A percentile compares a stretch with the other conserved stretches of the same genome.
Conservation (phyloP, 2,888 invertebrate genomes). For the Rotaria macrura region DNA sequence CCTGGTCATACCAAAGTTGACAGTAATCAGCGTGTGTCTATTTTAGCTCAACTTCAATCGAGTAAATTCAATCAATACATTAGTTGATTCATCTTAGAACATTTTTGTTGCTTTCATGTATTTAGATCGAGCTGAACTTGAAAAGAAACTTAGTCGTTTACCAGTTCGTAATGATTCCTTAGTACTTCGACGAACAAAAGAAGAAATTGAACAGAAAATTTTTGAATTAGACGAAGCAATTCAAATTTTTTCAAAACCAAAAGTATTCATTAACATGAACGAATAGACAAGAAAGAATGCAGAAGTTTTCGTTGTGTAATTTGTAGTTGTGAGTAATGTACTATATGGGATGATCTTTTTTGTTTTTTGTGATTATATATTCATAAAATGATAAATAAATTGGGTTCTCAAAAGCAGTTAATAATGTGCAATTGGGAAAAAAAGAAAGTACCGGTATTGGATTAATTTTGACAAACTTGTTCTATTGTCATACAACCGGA, state of each 20-base stretch:
- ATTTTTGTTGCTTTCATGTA: conserved; percentile 25
- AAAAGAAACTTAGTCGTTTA: conserved; percentile 69
- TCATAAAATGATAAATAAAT: too few relatives aligned
- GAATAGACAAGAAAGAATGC: neutral
- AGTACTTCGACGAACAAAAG: conserved; percentile 65
- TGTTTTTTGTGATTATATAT: too few relatives aligned
- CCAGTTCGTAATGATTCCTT: conserved; percentile 78
- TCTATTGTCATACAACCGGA: too few relatives aligned
- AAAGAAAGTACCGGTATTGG: neutral
- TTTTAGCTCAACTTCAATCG: conserved; percentile 66
- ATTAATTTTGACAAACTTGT: neutral
- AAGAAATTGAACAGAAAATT: conserved; percentile 73
- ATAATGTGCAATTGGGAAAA: too few relatives aligned
- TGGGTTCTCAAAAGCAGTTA: too few relatives aligned
- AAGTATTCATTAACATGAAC: conserved; percentile 59
- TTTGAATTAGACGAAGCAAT: conserved; percentile 75
- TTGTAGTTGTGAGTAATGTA: neutral
- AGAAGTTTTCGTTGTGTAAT: neutral
- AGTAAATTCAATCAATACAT: conserved; percentile 55
- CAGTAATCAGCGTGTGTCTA: conserved; percentile 67
- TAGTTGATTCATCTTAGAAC: neutral
- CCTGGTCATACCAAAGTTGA: conserved; percentile 68
- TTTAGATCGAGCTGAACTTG: conserved; percentile 56
- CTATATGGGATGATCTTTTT: neutral
- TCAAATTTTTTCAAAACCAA: conserved; percentile 74